These are phyloP conservation scores for Vultur gryphus DNA, from an alignment of 2,797 vertebrate species.

Conservation along the genomic window DNA sequence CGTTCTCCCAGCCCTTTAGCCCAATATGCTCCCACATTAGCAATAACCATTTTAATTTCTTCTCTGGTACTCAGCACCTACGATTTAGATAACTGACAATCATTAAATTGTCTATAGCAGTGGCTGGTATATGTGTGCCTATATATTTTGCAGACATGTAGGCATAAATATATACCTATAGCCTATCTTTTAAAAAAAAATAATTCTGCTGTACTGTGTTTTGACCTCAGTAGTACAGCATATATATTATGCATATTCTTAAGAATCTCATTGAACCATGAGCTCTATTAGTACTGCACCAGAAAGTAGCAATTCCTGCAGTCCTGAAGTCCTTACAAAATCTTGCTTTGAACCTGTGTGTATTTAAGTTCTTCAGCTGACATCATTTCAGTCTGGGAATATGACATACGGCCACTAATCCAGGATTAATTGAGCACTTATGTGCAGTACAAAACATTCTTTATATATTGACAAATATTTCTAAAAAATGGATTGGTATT, in stretches of 20 bases:
- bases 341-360: constrained; percentile 68
- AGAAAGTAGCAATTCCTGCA: constrained; percentile 35
- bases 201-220: neutral
- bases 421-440: constrained; percentile 81
- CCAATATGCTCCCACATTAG: neutral
- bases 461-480: constrained; percentile 86
- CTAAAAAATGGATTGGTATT: constrained; percentile 84
- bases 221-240: neutral
- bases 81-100: neutral
- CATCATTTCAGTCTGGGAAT: constrained; percentile 78
- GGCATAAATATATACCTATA: neutral
- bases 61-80: neutral
- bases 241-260: neutral
- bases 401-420: constrained; percentile 80
- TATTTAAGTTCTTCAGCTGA: constrained; percentile 73
- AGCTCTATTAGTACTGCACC: neutral
- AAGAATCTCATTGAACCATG: neutral
- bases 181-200: neutral
- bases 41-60: constrained; percentile 25
- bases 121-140: neutral
- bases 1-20: neutral
- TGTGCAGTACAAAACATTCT: constrained; percentile 84
- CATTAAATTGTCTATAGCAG: neutral
- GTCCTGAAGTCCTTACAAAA: constrained; percentile 55
- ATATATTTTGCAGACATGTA: neutral